Evolutionary conservation across 2,888 invertebrate genomes (phyloP).

Genomic region (Julus scanicus): DNA sequence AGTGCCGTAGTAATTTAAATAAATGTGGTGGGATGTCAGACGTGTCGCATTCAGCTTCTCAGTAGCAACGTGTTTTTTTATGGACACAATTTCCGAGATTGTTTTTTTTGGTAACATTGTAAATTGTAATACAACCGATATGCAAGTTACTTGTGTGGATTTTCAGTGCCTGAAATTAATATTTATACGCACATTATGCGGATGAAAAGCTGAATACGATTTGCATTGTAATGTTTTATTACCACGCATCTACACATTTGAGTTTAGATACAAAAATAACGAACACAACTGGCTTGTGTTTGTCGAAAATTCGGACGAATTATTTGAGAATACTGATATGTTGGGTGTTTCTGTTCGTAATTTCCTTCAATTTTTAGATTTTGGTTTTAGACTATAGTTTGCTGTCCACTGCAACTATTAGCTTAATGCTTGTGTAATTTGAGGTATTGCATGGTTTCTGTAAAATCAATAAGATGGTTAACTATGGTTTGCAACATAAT

Average conservation of each 20-base stretch:
- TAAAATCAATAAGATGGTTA: too few species aligned
- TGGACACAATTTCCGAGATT: background rate
- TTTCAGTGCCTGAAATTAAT: background rate
- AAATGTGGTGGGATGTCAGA: background rate
- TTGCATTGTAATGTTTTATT: conserved; percentile 7
- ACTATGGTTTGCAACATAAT: background rate
- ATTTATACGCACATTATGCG: background rate
- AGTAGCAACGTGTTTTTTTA: background rate
- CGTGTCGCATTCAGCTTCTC: background rate
- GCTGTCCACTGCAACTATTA: too few species aligned
- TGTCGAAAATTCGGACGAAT: background rate
- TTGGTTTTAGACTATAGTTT: too few species aligned
- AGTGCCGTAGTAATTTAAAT: background rate
- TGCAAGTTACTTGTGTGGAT: background rate
- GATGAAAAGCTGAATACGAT: background rate
- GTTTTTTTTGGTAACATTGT: background rate
- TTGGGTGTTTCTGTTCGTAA: too few species aligned
- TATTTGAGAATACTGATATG: background rate
- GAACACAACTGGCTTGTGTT: background rate
- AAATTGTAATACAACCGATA: background rate
- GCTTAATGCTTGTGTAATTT: too few species aligned
- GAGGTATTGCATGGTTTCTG: too few species aligned
- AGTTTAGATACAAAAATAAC: background rate
- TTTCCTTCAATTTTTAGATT: too few species aligned
- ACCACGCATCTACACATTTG: background rate